Evolutionary conservation across 2,888 invertebrate species (phyloP), one percentile per base, ranked within the genome.

Genomic region (Actias luna): DNA sequence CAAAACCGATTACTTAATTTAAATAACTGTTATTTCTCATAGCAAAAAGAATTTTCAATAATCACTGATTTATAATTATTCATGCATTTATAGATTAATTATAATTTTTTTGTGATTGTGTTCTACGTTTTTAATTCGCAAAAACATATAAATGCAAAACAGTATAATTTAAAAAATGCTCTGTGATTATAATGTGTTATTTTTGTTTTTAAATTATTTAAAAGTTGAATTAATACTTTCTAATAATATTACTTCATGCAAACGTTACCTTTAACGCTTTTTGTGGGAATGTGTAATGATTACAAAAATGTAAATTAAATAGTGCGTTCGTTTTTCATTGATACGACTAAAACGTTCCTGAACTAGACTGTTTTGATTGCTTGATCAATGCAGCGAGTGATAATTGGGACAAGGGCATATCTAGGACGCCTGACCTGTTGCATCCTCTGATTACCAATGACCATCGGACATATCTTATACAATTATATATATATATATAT

Each of bases 381-480:
- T 50, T 25, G 46, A 50, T 50, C 46, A 50, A 10, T 50, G 46
- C 46, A 25, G 22, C n/a, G 10, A 18, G 18, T 29, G 55, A 29
- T 16, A 55, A 55, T 55, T 52, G 14, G 55, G 55, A 29, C 55
- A 55, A 55, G 55, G 27, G 27, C 29, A 55, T 55, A 55, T 55
- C 55, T 55, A 55, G 16, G 29, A 16, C 16, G 46, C 46, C 12
- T 50, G 46, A 50, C 46, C 46, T 16, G 46, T 50, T 50, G 46
- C 46, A 25, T 50, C 46, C 46, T 50, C 46, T 25, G 46, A 50
- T 50, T 50, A 50, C 25, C 25, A 46, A 50, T 50, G 25, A 50
- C 10, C 2, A 25, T 12, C 14, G 12, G 12, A 12, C 46, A 25
- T 50, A 18, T 39, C 36, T n/a, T 14, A 50, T 25, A 12, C 25